phyloP scores from a whole-genome alignment of 2,113 vertebrate genomes.

The Pachyramphus minor region DNA sequence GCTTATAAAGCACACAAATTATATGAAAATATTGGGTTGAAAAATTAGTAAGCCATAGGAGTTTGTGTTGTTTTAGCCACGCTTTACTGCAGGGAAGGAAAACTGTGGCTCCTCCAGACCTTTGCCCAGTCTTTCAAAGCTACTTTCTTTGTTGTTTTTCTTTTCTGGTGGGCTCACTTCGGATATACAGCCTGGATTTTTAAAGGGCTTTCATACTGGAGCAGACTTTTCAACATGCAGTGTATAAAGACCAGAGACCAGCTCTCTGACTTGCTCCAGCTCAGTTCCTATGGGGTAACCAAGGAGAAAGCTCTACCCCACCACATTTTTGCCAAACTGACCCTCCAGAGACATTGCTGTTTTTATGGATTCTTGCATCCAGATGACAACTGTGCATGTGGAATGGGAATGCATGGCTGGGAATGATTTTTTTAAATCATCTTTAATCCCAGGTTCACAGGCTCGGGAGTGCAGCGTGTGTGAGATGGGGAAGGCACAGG shows the following conservation, averaged over 20 bases:
- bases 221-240: not conserved
- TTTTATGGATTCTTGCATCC: not conserved
- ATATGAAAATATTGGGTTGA: slow-evolving; percentile 82
- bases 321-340: not conserved
- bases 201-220: not conserved
- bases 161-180: slow-evolving; percentile 63
- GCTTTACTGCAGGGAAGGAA: slow-evolving; percentile 77
- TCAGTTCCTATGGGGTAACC: not conserved
- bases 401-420: not conserved
- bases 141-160: slow-evolving; percentile 66
- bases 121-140: slow-evolving; percentile 58
- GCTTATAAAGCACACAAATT: slow-evolving; percentile 82
- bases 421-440: not conserved
- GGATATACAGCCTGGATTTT: slow-evolving; percentile 22
- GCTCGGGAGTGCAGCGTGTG: no score
- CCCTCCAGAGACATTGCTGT: not conserved
- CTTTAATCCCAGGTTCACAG: rapidly evolving
- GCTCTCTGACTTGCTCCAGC: not conserved
- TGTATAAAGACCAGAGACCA: not conserved
- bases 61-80: slow-evolving; percentile 82
- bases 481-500: not conserved
- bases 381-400: not conserved
- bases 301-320: not conserved
- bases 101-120: slow-evolving; percentile 70
- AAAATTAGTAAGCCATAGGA: slow-evolving; percentile 82